Percentiles rank a stretch among this genome's conserved stretches.
phyloP scores from a whole-genome alignment of 2,797 vertebrate species.

The Eutrigla gurnardus region DNA sequence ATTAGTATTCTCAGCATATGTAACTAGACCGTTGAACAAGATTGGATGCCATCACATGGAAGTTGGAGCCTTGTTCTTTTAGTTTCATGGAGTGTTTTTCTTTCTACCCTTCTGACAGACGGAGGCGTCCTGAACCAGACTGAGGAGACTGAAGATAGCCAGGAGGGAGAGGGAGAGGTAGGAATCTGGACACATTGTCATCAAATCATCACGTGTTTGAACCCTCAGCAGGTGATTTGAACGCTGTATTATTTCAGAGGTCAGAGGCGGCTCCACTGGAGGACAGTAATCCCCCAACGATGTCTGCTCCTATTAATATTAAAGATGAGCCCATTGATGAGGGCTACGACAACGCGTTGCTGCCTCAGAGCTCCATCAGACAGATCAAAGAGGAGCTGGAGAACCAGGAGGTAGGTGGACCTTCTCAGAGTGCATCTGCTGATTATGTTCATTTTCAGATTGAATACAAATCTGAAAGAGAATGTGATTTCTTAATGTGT shows the following conservation, averaged over 20 bases:
- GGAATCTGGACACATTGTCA: not conserved
- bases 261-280: conserved; percentile 57
- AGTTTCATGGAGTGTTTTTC: not conserved
- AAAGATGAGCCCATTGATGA: conserved; percentile 99
- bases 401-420: conserved; percentile 87
- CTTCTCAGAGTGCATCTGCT: not conserved
- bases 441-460: not conserved
- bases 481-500: not conserved
- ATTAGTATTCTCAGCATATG: not conserved
- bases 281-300: conserved; percentile 51
- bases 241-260: conserved; percentile 47
- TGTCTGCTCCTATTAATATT: conserved; percentile 84
- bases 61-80: not conserved
- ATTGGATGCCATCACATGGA: not conserved
- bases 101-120: conserved; percentile 50
- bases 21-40: not conserved
- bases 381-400: conserved; percentile 96
- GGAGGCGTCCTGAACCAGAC: conserved; percentile 51
- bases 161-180: conserved; percentile 68
- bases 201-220: not conserved
- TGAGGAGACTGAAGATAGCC: conserved; percentile 72
- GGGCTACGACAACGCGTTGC: conserved; percentile 94
- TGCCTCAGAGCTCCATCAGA: conserved; percentile 86
- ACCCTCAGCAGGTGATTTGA: not conserved
- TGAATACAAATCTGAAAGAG: too few relatives aligned